phyloP scores from a whole-genome alignment of 2,113 vertebrate genomes.

The Bagarius yarrelli region DNA sequence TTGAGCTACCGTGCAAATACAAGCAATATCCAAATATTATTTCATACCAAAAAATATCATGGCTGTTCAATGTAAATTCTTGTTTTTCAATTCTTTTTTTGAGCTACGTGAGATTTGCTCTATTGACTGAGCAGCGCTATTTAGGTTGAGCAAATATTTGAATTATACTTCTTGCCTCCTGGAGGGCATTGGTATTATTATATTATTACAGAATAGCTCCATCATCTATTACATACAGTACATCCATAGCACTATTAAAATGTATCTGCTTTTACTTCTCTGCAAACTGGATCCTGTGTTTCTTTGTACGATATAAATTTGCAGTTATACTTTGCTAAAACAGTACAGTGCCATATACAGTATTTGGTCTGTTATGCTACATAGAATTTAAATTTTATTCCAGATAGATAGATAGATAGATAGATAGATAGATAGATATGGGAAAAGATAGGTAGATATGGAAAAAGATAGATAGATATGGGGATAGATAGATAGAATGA shows the following conservation, averaged over 20 bases:
- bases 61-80: background rate
- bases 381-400: too few relatives aligned
- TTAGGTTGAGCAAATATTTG: constrained; percentile 36
- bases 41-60: background rate
- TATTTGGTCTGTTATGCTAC: too few relatives aligned
- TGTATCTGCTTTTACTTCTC: background rate
- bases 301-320: background rate
- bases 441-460: too few relatives aligned
- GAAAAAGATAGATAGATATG: too few relatives aligned
- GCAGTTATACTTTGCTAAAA: too few relatives aligned
- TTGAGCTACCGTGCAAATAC: too few relatives aligned
- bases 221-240: background rate
- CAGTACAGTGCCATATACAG: too few relatives aligned
- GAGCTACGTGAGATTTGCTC: background rate
- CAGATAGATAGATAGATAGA: too few relatives aligned
- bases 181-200: constrained; percentile 16
- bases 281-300: background rate
- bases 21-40: background rate
- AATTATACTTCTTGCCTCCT: constrained; percentile 11
- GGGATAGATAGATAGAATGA: background rate
- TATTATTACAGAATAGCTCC: background rate
- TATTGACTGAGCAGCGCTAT: constrained; percentile 17
- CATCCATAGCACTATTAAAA: background rate
- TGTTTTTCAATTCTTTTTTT: background rate
- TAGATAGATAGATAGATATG: too few relatives aligned